Evolutionary conservation across 1,140 invertebrate genomes (phyloP), one percentile per base, ranked within the genome.

Genomic region (Calliopsis andreniformis): DNA sequence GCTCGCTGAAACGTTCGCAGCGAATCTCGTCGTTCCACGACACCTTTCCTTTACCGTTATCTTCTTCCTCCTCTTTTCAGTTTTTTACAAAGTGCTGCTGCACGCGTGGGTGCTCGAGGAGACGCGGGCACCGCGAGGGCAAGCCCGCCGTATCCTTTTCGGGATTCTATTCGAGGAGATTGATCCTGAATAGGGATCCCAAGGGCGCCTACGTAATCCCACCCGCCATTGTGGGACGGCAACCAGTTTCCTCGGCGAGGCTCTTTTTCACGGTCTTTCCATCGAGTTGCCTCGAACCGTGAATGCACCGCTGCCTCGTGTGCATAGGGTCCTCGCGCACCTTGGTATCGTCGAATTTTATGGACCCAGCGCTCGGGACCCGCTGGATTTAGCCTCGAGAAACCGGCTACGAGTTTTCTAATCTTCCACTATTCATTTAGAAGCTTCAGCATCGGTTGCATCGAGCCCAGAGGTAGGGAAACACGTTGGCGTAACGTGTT

Each of bases 171-270:
- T 86, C 81, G 80, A 69, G 68, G 32, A 78, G 59, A 69, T 43
- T 71, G 78, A 86, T 84, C 67, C 82, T 88, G 86, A 88, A 88
- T 86, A 88, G 80, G 79, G 39, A 83, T 83, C 87, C 87, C 78
- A 87, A 87, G 86, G 85, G 87, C 88, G 84, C 87, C 88, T 89
- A 89, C 87, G 88, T 89, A 89, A 89, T 87, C 88, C 87, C 79
- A 78, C 70, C 68, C 70, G 80, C 76, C 80, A 87, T 89, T 89
- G 82, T 88, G 67, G 66, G 75, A 71, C 63, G 66, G 51, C 85
- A 85, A 88, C 86, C 86, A 87, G 87, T 87, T 88, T 80, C 76
- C 83, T 68, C 69, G 18, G n/a, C 53, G 53, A 62, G 64, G 18
- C 62, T 71, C 71, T 85, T 88, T 87, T 87, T 88, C 86, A 83